Evolutionary conservation across 1,140 invertebrate species (phyloP), one percentile per base, ranked within the genome.

Genomic region (Steinernema feltiae): DNA sequence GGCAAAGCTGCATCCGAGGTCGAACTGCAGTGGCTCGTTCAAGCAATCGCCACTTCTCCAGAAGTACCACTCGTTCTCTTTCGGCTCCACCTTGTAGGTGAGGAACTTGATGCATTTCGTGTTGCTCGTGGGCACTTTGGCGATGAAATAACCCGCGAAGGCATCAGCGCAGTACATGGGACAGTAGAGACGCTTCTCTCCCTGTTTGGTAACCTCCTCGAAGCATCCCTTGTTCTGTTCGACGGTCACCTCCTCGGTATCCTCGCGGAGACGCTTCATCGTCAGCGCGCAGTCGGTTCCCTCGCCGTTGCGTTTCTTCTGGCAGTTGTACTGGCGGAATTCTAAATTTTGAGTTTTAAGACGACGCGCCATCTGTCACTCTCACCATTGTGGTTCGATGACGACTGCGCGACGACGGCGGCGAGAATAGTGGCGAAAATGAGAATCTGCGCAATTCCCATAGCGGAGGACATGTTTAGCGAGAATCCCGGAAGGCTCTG

Each of bases 261-360:
- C 53, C 12, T 63, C 53, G 24, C 53, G 53, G 53, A 17, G 53
- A 15, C 53, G 53, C 24, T 63, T 63, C 53, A 63, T 63, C 3
- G 53, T 63, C 53, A 63, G 53, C 15, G 53, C 24, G 53, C 53
- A 63, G 53, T 63, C 53, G 53, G 53, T 63, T 15, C 53, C 53
- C 24, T 63, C 53, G 24, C 53, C 53, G 24, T 15, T 63, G 2
- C 24, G 7, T 21, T 63, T 63, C 53, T 12, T 27, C 24, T 63
- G 53, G 53, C 53, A 63, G 53, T 63, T 63, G 53, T 63, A 63
- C 24, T 63, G 53, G 53, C 53, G 53, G 53, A 63, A 63, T 27
- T 63, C 53, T 63, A 27, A 63, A 63, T 63, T 15, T 21, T 63
- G 3, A 63, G 24, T 21, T 7, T 15, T 63, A 15, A n/a, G 15